Percentiles rank a stretch among this genome's conserved stretches.
Conservation (phyloP, 2,113 vertebrate species). For the Platichthys flesus region DNA sequence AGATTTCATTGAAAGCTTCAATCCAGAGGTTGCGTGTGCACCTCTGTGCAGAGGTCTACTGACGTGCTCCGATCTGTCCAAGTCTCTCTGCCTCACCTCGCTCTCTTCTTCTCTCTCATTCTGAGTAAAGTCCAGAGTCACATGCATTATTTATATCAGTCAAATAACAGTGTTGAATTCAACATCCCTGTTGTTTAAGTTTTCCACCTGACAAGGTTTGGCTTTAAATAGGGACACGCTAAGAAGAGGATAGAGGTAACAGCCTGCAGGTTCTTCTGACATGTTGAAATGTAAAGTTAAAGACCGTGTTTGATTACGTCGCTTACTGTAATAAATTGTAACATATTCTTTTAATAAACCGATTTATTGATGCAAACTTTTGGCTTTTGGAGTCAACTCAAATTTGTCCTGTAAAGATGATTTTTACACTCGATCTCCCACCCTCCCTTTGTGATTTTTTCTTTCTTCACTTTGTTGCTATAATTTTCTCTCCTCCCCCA, state of each 20-base stretch:
- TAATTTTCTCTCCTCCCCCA: neutral
- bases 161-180: slow-evolving; percentile 46
- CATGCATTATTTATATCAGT: slow-evolving; percentile 69
- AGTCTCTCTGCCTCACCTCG: slow-evolving; percentile 1
- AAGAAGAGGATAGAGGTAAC: slow-evolving; percentile 21
- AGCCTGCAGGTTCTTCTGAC: slow-evolving; percentile 50
- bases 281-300: slow-evolving; percentile 65
- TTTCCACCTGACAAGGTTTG: slow-evolving; percentile 35
- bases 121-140: slow-evolving; percentile 22
- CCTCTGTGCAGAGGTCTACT: slow-evolving; percentile 1
- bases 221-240: slow-evolving; percentile 11
- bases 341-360: slow-evolving; percentile 97
- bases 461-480: neutral
- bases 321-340: slow-evolving; percentile 94
- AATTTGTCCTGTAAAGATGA: slow-evolving; percentile 23
- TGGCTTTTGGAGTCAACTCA: neutral
- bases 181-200: slow-evolving; percentile 34
- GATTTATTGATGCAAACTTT: slow-evolving; percentile 87
- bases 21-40: slow-evolving; percentile 8
- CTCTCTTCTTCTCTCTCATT: neutral
- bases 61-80: slow-evolving; percentile 39
- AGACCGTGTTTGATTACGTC: slow-evolving; percentile 81
- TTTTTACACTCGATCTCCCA: neutral
- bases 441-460: slow-evolving; percentile 18
- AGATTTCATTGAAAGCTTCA: slow-evolving; percentile 52